Conservation (phyloP, 1,140 invertebrate genomes). For the Drosophila paulistorum region DNA sequence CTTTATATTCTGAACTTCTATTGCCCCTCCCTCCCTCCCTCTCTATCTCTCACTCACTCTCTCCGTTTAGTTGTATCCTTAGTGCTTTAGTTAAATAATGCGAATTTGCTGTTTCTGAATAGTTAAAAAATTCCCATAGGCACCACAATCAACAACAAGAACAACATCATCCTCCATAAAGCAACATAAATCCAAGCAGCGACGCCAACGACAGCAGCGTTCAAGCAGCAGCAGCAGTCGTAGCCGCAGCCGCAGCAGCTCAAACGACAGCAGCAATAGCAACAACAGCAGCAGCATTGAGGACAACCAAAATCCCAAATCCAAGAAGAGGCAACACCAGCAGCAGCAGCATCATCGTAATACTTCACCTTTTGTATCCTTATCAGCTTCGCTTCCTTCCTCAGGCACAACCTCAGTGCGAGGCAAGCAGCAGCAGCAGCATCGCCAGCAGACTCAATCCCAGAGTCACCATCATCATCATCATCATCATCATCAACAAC, state of each 20-base stretch:
- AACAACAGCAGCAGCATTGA: constrained; percentile 25
- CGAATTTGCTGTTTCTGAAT: constrained; percentile 83
- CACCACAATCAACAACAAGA: constrained; percentile 62
- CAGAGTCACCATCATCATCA: background rate
- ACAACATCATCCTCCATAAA: constrained; percentile 16
- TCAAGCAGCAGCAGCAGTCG: constrained; percentile 38
- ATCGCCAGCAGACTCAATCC: constrained; percentile 19
- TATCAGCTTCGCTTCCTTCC: constrained; percentile 34
- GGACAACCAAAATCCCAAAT: constrained; percentile 25
- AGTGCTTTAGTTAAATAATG: constrained; percentile 81
- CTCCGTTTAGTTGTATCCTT: constrained; percentile 57
- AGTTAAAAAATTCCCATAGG: constrained; percentile 82
- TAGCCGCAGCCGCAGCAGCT: constrained; percentile 22
- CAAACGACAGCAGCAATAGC: constrained; percentile 23
- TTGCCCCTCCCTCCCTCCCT: background rate
- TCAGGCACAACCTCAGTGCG: constrained; percentile 32
- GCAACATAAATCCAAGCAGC: constrained; percentile 29
- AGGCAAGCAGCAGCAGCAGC: constrained; percentile 18
- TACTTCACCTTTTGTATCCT: constrained; percentile 23
- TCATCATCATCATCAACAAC: background rate
- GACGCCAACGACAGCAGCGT: constrained; percentile 38
- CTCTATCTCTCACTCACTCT: constrained; percentile 1
- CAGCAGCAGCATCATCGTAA: constrained; percentile 13
- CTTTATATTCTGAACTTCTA: background rate
- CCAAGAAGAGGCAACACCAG: constrained; percentile 15